Base-by-base conservation (phyloP, 2,888 invertebrate genomes). In the Drosophila longiperda region DNA sequence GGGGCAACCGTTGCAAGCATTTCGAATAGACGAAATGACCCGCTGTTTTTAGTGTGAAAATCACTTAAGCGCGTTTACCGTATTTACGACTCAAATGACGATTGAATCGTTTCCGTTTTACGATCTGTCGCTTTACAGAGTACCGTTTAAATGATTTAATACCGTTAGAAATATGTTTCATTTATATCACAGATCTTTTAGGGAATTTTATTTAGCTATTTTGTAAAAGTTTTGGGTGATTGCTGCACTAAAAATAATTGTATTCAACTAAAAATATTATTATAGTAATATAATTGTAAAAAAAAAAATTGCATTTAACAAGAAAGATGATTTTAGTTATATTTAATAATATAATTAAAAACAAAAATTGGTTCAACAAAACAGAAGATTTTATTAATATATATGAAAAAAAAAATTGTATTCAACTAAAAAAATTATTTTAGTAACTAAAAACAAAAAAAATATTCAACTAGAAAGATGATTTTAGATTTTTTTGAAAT, bases 21-120 rank as follows among this genome's bases (percentile, higher is more conserved):
- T 45, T 49, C 49, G 57, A 12, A 78, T 73, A 64, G 72, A 66
- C 68, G 45, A 55, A 84, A 78, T 74, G 87, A 84, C 84, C 87
- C 87, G 82, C 84, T 84, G 84, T 64, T 87, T 84, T 84, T 87
- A 87, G 84, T 84, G 87, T 84, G 84, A 78, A 84, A 84, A 87
- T 87, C 87, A 84, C 84, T 84, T 84, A 84, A 87, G 84, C 75
- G 80, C 84, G 84, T 84, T 84, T 87, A 84, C 78, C 73, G 65
- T 75, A 86, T 83, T 86, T 83, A 84, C 83, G 81, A 81, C 82
- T 73, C 77, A 67, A 71, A 82, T 79, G 79, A 72, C 67, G 62
- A 49, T 69, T 65, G 40, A 79, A 75, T 65, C 74, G 64, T 78
- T 80, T 82, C 75, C 84, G 74, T 77, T 84, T 82, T 84, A 84